Base-by-base conservation (phyloP, 2,113 vertebrate genomes). In the Rostratula benghalensis region DNA sequence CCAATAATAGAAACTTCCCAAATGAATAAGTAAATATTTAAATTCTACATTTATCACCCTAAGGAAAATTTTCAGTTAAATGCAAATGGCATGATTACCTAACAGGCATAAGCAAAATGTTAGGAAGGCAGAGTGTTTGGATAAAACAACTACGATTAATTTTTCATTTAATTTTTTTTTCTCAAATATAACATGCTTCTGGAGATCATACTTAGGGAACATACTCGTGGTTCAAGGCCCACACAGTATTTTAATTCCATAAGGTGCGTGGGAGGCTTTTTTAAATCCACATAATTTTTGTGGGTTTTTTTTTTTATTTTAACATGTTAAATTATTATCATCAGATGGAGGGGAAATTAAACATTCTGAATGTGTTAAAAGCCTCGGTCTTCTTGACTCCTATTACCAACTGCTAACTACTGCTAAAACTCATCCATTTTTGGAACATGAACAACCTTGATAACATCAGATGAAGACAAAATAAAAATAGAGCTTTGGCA, bases 231-330 rank as follows among this genome's bases (percentile, higher is more conserved):
- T 98, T 98, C 96, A 87, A 97, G 96, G 89, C 98, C 98, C 97
- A 98, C 98, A 96, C 96, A 95, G 74, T 95, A 97, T 98, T 98
- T 98, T 97, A 98, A 97, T 98, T 97, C 98, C 98, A 98, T 98
- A 98, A 98, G 98, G 98, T 98, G 88, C 35, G 98, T 98, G 95
- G 98, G 98, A 97, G 97, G 97, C 41, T 96, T 97, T 98, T 97
- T 97, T 25, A 97, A 98, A 98, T 97, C 97, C 96, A 98, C 97
- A 98, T 96, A 97, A 93, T 98, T 98, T 98, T 97, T 97, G 83
- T 94, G 82, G 85, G 93, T 70, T 80, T 45, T 45, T 45, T 45
- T 81, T 95, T 97, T 98, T 54, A 54, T 95, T 96, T 71, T 97
- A 59, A 93, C 97, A 96, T 96, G 91, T 94, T 95, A 97, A 98